Conservation (phyloP, 2,113 vertebrate species). For the Dicaeum eximium region DNA sequence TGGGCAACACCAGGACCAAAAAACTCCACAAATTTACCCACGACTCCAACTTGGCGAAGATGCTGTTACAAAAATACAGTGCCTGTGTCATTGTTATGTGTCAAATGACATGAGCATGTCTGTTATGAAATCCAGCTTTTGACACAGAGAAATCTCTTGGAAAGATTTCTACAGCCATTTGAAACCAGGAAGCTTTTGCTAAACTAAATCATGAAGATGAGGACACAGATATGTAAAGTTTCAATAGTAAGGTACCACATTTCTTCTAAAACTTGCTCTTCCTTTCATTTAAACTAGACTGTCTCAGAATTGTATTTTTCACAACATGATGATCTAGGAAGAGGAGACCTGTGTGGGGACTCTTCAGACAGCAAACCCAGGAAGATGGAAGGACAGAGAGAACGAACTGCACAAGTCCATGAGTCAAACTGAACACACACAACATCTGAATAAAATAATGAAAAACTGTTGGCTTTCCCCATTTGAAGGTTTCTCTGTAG, state of each 20-base stretch:
- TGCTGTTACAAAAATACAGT: constrained; percentile 75
- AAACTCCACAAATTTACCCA: constrained; percentile 97
- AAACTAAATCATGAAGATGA: neutral
- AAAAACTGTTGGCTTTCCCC: neutral
- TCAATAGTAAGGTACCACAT: neutral
- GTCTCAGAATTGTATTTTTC: neutral
- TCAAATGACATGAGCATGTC: neutral
- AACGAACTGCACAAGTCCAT: neutral
- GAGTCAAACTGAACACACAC: neutral
- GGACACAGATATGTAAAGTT: neutral
- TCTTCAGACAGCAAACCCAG: neutral
- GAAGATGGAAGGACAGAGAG: neutral
- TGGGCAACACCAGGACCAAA: constrained; percentile 91
- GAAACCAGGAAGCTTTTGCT: neutral
- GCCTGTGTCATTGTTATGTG: neutral
- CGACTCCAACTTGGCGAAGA: constrained; percentile 92
- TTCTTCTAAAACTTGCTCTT: neutral
- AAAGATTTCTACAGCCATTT: neutral
- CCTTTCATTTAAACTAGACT: neutral
- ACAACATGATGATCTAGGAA: neutral
- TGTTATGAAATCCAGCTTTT: neutral
- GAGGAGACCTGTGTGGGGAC: neutral
- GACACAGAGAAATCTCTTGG: neutral
- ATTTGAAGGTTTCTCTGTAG: neutral
- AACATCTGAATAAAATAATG: neutral